A percentile compares a stretch with the other conserved stretches of the same genome.
phyloP scores from a whole-genome alignment of 1,140 invertebrate species.

The Probaryconus sp. region DNA sequence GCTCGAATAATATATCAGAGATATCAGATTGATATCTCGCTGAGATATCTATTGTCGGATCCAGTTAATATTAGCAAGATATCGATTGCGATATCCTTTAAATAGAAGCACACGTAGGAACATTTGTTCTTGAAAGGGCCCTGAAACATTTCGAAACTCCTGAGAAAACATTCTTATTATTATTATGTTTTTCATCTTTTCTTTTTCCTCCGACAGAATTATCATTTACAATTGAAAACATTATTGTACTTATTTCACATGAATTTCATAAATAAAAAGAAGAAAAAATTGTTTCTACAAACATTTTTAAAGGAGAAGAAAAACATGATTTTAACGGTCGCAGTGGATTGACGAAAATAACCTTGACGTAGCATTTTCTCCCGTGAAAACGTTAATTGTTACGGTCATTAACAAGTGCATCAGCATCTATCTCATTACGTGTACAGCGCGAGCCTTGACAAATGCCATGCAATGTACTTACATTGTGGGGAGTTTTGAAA shows the following conservation, averaged over 20 bases:
- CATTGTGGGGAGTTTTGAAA: constrained; percentile 52
- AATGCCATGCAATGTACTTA: constrained; percentile 9
- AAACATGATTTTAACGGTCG: not conserved
- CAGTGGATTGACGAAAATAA: constrained; percentile 10
- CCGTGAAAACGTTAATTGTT: constrained; percentile 45
- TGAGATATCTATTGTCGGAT: constrained; percentile 50
- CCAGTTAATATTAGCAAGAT: constrained; percentile 47
- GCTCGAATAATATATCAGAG: constrained; percentile 21
- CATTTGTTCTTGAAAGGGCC: constrained; percentile 28
- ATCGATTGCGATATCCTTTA: constrained; percentile 31
- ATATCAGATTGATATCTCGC: constrained; percentile 41
- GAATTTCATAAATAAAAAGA: too few species aligned
- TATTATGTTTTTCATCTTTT: constrained; percentile 19
- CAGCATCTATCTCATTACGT: constrained; percentile 21
- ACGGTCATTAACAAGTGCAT: constrained; percentile 44
- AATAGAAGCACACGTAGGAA: constrained; percentile 10
- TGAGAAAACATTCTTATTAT: constrained; percentile 39
- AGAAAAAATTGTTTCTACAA: too few species aligned
- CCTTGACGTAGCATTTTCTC: constrained; percentile 35
- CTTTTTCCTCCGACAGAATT: too few species aligned
- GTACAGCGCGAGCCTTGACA: constrained; percentile 26
- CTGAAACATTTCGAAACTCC: constrained; percentile 51
- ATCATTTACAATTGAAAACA: too few species aligned
- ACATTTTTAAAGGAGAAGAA: too few species aligned
- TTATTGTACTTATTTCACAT: too few species aligned